Evolutionary conservation across 1,140 invertebrate species (phyloP), one percentile per base, ranked within the genome.

Genomic region (Drosophila mojavensis): DNA sequence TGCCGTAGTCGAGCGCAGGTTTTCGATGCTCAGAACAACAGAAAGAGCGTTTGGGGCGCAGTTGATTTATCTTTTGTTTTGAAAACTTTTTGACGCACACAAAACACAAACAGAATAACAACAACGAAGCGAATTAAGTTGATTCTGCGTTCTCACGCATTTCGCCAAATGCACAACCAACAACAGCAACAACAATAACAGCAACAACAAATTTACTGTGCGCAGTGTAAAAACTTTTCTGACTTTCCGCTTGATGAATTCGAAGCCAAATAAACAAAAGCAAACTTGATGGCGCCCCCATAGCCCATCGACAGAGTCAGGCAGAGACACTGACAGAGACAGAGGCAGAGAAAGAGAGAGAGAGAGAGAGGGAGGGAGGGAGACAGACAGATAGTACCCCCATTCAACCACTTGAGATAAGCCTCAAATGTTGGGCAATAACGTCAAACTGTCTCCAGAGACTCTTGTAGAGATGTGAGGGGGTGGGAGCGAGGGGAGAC

Each of bases 51-150:
- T 75, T 54, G 70, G 69, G 63, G 73, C 73, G 67, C 76, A 84
- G 78, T 75, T 82, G 80, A 89, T 88, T 89, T 88, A 88, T 83
- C 83, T 78, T 79, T 88, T 88, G 84, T 89, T 89, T 88, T 88
- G 84, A 89, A 77, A 88, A 89, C 83, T 83, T 88, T 88, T 78
- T 45, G 45, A 77, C 60, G 50, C 26, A 70, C 60, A 55, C 68
- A 77, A 59, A 59, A 69, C 63, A 77, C 67, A 76, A 67, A 59
- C 26, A 53, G 26, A 80, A 71, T 66, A 56, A 60, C 47, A 60
- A 67, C 28, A 61, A 74, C 54, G 20, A 11, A 72, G 61, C 67
- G 72, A 77, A 88, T 76, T 61, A 79, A 88, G 65, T 88, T 79
- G 64, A 75, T 51, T 76, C 64, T 89, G 58, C 73, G 74, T 90